phyloP scores from a whole-genome alignment of 2,113 vertebrate species.

The Tupaia chinensis region DNA sequence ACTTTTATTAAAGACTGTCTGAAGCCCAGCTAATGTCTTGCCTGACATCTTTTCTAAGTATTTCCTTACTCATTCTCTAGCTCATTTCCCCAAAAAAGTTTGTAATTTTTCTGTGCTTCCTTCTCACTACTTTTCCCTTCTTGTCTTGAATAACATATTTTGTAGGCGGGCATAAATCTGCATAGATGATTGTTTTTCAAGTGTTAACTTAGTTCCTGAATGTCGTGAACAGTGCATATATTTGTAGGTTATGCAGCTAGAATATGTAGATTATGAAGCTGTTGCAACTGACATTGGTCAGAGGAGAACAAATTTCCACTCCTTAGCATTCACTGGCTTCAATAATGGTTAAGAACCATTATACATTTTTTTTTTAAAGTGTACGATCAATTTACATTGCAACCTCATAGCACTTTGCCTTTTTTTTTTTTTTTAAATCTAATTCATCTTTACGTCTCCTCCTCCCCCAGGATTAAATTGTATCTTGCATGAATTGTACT shows the following conservation, averaged over 20 bases:
- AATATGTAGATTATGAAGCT: not conserved
- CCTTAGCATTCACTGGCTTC: not conserved
- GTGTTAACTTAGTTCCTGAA: constrained; percentile 16
- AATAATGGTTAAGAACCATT: not conserved
- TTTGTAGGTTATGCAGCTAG: not conserved
- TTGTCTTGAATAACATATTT: not conserved
- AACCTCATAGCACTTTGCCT: not conserved
- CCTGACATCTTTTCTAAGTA: not conserved
- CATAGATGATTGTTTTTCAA: not conserved
- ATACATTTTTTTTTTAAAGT: not conserved
- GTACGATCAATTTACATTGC: not conserved
- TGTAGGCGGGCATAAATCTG: not conserved
- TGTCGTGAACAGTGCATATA: not conserved
- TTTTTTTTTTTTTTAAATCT: not conserved
- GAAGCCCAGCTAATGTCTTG: not conserved
- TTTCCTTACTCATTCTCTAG: not conserved
- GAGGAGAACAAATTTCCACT: not conserved
- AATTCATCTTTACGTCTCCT: not conserved
- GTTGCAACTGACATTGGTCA: not conserved
- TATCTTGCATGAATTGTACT: not conserved
- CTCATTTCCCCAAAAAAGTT: not conserved
- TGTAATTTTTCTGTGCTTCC: not conserved
- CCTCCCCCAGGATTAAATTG: not conserved
- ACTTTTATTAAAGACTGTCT: not conserved
- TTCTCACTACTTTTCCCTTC: not conserved